phyloP scores from a whole-genome alignment of 2,113 vertebrate species.

The Percopsis transmontana region DNA sequence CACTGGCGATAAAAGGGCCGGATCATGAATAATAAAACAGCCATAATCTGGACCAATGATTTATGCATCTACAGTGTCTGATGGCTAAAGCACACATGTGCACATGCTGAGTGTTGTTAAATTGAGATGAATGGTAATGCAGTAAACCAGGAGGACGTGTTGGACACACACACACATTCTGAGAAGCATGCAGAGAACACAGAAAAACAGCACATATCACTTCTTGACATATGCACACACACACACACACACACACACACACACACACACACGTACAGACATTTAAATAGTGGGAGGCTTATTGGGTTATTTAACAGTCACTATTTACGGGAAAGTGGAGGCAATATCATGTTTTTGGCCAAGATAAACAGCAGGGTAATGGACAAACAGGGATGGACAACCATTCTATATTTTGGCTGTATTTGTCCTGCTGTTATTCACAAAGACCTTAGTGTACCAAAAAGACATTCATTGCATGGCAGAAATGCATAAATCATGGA shows the following conservation, averaged over 20 bases:
- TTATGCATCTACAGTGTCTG: conserved; percentile 78
- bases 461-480: too few species aligned
- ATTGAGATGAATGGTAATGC: conserved; percentile 74
- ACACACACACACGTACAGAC: neutral
- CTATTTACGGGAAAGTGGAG: too few species aligned
- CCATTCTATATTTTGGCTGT: too few species aligned
- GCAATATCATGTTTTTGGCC: too few species aligned
- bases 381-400: too few species aligned
- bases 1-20: conserved; percentile 76
- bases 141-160: neutral
- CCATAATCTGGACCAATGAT: conserved; percentile 79
- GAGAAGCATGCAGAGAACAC: conserved; percentile 31
- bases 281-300: too few species aligned
- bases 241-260: conserved; percentile 17
- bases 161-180: conserved; percentile 32
- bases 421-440: too few species aligned
- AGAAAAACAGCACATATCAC: conserved; percentile 37
- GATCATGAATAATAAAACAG: conserved; percentile 85
- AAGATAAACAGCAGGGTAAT: too few species aligned
- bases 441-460: too few species aligned
- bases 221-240: conserved; percentile 11
- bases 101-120: conserved; percentile 70
- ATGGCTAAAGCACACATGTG: conserved; percentile 62
- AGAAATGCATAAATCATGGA: too few species aligned
- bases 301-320: too few species aligned